These are phyloP conservation scores for Spongilla lacustris DNA, from an alignment of 37 sponge, comb jelly and placozoan species.

Conservation along the genomic window DNA sequence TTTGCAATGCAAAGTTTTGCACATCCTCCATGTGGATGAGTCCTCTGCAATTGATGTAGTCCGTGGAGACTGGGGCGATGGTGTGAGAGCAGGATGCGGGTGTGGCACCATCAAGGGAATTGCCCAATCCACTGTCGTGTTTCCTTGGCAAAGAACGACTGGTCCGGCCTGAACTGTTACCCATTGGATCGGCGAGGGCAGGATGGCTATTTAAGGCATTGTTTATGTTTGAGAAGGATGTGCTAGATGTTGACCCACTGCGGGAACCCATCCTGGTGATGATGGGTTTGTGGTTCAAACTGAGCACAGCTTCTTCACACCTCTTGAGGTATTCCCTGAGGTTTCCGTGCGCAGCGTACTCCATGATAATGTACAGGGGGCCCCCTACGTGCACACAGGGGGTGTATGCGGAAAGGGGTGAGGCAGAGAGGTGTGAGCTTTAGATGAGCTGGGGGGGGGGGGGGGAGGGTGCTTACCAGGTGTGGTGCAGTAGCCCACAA, in stretches of 20 bases:
- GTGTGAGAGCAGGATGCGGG: neutral
- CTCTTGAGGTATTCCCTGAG: slow-evolving; percentile 44
- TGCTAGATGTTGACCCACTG: neutral
- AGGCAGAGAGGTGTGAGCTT: too few species aligned
- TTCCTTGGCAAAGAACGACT: neutral
- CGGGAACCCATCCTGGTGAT: neutral
- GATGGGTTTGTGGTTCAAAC: slow-evolving; percentile 28
- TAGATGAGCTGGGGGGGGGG: too few species aligned
- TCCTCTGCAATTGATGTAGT: slow-evolving; percentile 57
- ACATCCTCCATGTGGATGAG: slow-evolving; percentile 63
- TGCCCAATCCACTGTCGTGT: neutral
- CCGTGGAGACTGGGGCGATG: slow-evolving; percentile 15
- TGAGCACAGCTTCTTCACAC: slow-evolving; percentile 30
- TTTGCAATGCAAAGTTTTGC: slow-evolving; percentile 80
- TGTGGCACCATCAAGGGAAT: neutral
- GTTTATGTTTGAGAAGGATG: neutral
- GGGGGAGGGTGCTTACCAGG: slow-evolving; percentile 11
- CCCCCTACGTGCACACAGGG: slow-evolving; percentile 6
- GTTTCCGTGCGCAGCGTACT: slow-evolving; percentile 66
- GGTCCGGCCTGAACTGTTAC: neutral
- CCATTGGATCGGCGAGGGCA: neutral
- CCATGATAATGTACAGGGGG: slow-evolving; percentile 56
- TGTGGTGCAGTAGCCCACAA: slow-evolving; percentile 21
- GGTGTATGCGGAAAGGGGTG: neutral
- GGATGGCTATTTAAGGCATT: neutral